Evolutionary conservation across 2,113 vertebrate species (phyloP).

Genomic region (Willisornis vidua): DNA sequence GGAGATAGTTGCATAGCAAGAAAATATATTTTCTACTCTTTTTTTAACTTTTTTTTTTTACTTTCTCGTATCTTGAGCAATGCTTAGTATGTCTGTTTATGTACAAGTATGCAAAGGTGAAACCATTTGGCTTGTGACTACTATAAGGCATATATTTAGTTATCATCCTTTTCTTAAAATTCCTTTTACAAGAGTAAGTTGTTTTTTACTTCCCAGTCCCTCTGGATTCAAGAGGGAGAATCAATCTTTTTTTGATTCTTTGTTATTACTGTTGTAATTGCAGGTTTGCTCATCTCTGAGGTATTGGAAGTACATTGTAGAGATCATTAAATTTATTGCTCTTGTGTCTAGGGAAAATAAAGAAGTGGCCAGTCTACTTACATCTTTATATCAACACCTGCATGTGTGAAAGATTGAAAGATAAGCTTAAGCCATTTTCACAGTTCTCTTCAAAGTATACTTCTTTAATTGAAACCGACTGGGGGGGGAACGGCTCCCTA

Average conservation of each 20-base stretch:
- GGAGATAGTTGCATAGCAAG: background rate
- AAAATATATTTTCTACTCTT: background rate
- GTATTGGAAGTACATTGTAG: slow-evolving; percentile 17
- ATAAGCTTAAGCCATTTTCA: slow-evolving; percentile 45
- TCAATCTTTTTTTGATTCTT: background rate
- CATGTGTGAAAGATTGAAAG: slow-evolving; percentile 48
- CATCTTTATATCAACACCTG: slow-evolving; percentile 30
- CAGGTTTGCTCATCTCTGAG: slow-evolving; percentile 41
- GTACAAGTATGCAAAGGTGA: background rate
- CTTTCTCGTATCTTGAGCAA: background rate
- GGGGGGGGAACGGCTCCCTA: too few relatives aligned
- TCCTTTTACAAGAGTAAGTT: background rate
- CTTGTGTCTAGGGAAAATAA: slow-evolving; percentile 29
- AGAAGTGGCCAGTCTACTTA: slow-evolving; percentile 5
- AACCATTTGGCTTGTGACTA: background rate
- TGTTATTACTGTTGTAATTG: background rate
- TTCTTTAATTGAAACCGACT: background rate
- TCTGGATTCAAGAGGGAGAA: background rate
- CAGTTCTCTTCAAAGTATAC: slow-evolving; percentile 1
- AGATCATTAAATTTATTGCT: slow-evolving; percentile 67
- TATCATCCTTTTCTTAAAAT: background rate
- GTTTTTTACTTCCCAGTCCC: background rate
- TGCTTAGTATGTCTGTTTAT: background rate
- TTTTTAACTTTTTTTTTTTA: background rate
- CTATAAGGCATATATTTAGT: background rate